A percentile compares a stretch with the other conserved stretches of the same genome.
Conservation (phyloP, 2,113 vertebrate species). For the Cavia porcellus region DNA sequence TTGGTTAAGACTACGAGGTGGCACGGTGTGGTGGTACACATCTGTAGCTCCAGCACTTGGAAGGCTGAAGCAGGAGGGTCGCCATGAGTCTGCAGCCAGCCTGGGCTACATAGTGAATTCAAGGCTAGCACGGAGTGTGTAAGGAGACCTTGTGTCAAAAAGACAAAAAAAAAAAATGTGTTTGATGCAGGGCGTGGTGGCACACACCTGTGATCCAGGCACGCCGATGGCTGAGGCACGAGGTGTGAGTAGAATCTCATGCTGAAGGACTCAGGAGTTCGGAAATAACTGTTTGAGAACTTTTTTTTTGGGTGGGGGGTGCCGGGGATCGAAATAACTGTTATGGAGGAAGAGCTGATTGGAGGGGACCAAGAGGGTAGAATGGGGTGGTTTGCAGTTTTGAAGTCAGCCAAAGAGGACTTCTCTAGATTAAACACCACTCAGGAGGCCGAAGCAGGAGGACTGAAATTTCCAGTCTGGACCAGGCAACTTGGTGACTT, state of each 20-base stretch:
- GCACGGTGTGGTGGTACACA: no score
- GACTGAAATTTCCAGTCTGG: neutral
- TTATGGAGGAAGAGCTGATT: neutral
- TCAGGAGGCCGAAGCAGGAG: neutral
- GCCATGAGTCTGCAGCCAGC: no score
- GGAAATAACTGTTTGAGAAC: neutral
- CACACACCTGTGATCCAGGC: no score
- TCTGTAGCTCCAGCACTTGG: neutral
- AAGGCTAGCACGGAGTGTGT: no score
- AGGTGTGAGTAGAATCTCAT: neutral
- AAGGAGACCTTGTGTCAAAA: neutral
- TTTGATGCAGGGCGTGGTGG: neutral
- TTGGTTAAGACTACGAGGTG: neutral
- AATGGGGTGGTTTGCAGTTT: neutral
- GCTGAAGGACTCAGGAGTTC: neutral
- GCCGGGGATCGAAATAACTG: neutral
- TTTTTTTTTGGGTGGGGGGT: no score
- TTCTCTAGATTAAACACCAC: neutral
- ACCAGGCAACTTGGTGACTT: neutral
- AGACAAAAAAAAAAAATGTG: neutral
- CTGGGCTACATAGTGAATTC: neutral
- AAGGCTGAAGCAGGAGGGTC: no score
- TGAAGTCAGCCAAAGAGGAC: neutral
- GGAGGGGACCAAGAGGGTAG: neutral
- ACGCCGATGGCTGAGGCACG: no score